Base-by-base conservation (phyloP, 2,113 vertebrate species). In the Centropus unirufus region DNA sequence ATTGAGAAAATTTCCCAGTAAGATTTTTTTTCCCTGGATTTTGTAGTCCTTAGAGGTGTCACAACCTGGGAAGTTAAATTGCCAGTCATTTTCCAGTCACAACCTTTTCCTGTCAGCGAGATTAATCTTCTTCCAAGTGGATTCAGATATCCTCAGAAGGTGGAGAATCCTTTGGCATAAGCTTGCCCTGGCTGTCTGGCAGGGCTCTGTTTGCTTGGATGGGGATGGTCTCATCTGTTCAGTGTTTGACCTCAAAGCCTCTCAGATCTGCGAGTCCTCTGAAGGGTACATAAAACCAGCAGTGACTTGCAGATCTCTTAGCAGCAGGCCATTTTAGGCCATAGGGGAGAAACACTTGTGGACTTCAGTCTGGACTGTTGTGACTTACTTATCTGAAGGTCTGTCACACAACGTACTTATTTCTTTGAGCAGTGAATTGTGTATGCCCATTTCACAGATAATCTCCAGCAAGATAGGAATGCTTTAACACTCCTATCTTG, bases 361-460 rank as follows among this genome's bases (percentile, higher is more conserved):
- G 63, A 44, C 20, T 76, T 49, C 58, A 64, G 17, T 42, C 10
- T 73, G 47, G 44, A 24, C 66, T 67, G 52, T 66, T 49, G n/a
- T 39, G 52, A 58, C 42, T 62, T 24, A 42, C 39, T 59, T 13
- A 17, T 18, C 42, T 64, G 85, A 29, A 75, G 29, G 7, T 39
- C 52, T 85, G 47, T 22, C 11, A 8, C 22, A 11, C 21, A 30
- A 23, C 2, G 4, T 3, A 23, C 7, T 0, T 5, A 13, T 59
- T 63, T 58, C 49, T 64, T 27, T 40, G 36, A 83, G 63, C 34
- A 57, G 15, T 42, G 55, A 44, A 18, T 19, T 52, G 21, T 40
- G 11, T 11, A 4, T 46, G 26, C 46, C 5, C 1, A 0, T 69
- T 24, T 26, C 40, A 49, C 40, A 34, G 44, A 6, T 22, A 7